Evolutionary conservation across 2,113 vertebrate genomes (phyloP), one percentile per base, ranked within the genome.

Genomic region (Gorilla gorilla): DNA sequence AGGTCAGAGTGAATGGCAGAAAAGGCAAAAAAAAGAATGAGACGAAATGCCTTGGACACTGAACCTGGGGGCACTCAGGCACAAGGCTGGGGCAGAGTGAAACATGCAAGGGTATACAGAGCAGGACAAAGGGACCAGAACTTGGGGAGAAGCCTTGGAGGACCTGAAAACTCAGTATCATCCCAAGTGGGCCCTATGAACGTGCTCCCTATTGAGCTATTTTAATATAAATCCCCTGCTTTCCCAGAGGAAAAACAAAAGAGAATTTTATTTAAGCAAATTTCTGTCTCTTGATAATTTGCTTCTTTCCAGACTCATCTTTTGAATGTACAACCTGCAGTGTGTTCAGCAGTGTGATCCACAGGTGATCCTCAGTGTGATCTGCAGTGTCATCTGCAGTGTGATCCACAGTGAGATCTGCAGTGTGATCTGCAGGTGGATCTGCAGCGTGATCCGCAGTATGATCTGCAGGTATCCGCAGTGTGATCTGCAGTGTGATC

Each of bases 121-220:
- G 22, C 16, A 73, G 16, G 38, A 35, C 43, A 22, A 81, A 82
- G n/a, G 30, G 16, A 52, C 16, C 35, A 35, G 4, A 52, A 30
- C 5, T 38, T 18, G 2, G 38, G 13, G 35, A 79, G 14, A 23
- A 35, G 66, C 5, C n/a, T 8, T 30, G 23, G n/a, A 75, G 76
- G 25, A 35, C 25, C 25, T 87, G 83, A 70, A 35, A 79, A 70
- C 7, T 2, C 32, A 64, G n/a, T 23, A 16, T 18, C n/a, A 12
- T 11, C 57, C n/a, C 6, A 12, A 3, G 32, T 27, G 16, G 45
- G 38, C 6, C 30, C 0, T 13, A 22, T 1, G n/a, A 23, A 43
- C 43, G 3, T 68, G 5, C 13, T 18, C 23, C 20, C 32, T 18
- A 23, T 0, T 16, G 75, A 92, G 13, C 45, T 66, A 40, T 30